Evolutionary conservation across 2,888 invertebrate genomes (phyloP).

Genomic region (Caenorhabditis drosophilae): DNA sequence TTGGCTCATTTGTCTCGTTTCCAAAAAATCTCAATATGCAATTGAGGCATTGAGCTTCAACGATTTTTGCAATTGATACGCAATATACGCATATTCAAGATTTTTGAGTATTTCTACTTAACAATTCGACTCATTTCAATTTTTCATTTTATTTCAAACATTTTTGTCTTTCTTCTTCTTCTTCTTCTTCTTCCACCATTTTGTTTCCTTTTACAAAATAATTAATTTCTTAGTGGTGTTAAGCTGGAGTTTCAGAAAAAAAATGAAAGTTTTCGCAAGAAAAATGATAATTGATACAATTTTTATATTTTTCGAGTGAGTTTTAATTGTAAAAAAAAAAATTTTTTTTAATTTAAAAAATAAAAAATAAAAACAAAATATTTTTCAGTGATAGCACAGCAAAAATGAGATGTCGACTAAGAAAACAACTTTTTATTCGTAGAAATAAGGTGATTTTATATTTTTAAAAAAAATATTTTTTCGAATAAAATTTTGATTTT

Average conservation of each 20-base stretch:
- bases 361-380: neutral
- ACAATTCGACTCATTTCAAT: neutral
- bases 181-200: neutral
- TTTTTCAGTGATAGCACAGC: constrained; percentile 67
- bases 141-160: constrained; percentile 4
- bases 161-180: constrained; percentile 1
- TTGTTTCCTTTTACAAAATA: neutral
- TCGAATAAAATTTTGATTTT: neutral
- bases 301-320: constrained; percentile 34
- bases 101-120: no score
- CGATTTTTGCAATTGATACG: no score
- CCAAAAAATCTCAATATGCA: no score
- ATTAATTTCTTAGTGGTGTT: neutral
- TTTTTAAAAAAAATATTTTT: neutral
- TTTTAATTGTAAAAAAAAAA: constrained; percentile 6
- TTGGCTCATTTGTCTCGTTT: no score
- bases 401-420: constrained; percentile 67
- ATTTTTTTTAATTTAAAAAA: neutral
- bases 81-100: no score
- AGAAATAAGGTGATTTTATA: constrained; percentile 43
- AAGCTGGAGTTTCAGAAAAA: neutral
- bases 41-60: no score
- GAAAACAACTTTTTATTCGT: constrained; percentile 62
- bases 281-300: constrained; percentile 34
- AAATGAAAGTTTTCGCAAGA: constrained; percentile 21